Percentiles rank a stretch among this genome's conserved stretches.
phyloP scores from a whole-genome alignment of 2,113 vertebrate species.

The Myodes glareolus region DNA sequence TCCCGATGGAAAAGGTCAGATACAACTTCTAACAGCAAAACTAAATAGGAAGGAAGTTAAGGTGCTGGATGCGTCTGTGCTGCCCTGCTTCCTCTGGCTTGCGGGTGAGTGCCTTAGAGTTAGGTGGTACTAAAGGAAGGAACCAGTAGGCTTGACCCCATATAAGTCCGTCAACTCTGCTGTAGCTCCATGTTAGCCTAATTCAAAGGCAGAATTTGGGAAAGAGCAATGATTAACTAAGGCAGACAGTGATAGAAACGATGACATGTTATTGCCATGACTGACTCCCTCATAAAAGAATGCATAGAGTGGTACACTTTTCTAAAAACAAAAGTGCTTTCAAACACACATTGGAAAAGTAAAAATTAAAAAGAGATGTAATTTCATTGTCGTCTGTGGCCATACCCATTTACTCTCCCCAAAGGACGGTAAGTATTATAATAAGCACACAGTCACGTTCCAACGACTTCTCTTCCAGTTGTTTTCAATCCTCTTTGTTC shows the following conservation, averaged over 20 bases:
- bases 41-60: slow-evolving; percentile 26
- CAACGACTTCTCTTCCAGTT: slow-evolving; percentile 8
- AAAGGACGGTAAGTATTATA: neutral
- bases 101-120: neutral
- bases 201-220: neutral
- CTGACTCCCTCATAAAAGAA: neutral
- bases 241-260: neutral
- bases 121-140: neutral
- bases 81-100: neutral
- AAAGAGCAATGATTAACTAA: neutral
- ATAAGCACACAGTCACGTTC: neutral
- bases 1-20: too few relatives aligned
- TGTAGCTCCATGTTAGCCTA: neutral
- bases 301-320: neutral
- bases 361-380: neutral
- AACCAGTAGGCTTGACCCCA: neutral
- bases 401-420: neutral
- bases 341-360: neutral
- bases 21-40: neutral
- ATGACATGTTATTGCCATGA: neutral
- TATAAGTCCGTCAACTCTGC: neutral
- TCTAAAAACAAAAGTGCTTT: neutral
- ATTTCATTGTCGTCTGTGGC: neutral
- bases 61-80: neutral
- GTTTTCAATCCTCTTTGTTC: slow-evolving; percentile 43